Percentiles rank a stretch among this genome's conserved stretches.
Evolutionary conservation across 2,797 vertebrate species (phyloP).

Genomic region (Tenualosa ilisha): DNA sequence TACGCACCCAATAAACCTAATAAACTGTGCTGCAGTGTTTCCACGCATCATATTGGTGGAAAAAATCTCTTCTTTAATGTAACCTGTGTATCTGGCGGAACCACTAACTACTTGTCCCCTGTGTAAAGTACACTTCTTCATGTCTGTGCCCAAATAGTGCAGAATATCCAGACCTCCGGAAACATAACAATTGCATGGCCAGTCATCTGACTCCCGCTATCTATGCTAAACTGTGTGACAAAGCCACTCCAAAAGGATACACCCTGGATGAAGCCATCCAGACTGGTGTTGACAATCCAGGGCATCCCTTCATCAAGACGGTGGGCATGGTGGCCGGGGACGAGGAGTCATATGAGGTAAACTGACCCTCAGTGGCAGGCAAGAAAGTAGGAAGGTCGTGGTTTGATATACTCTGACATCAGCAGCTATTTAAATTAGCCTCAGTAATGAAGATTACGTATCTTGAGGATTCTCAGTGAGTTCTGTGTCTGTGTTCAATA

Average conservation of each 20-base stretch:
- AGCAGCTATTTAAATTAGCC: not conserved
- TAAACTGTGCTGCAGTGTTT: not conserved
- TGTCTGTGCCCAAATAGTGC: slow-evolving; percentile 71
- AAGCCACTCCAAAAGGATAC: slow-evolving; percentile 88
- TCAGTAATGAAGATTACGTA: not conserved
- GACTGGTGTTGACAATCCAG: slow-evolving; percentile 96
- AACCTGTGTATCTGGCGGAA: not conserved
- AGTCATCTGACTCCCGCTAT: slow-evolving; percentile 87
- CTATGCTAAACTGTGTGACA: slow-evolving; percentile 88
- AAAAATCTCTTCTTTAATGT: not conserved
- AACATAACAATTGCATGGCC: slow-evolving; percentile 99
- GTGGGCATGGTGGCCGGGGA: slow-evolving; percentile 87
- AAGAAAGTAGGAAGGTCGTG: not conserved
- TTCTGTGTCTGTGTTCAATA: not conserved
- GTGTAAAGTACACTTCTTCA: not conserved
- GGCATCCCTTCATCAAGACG: slow-evolving; percentile 94
- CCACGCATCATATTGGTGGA: not conserved
- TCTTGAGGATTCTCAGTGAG: not conserved
- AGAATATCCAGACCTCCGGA: slow-evolving; percentile 94
- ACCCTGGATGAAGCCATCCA: slow-evolving; percentile 95
- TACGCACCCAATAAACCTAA: not conserved
- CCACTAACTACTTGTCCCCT: not conserved
- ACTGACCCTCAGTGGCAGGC: not conserved
- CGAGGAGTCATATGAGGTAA: slow-evolving; percentile 93
- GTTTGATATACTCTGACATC: not conserved